These are phyloP conservation scores for Glandiceps talaboti DNA, from an alignment of 53 echinoderm and acorn worm genomes.

Conservation along the genomic window DNA sequence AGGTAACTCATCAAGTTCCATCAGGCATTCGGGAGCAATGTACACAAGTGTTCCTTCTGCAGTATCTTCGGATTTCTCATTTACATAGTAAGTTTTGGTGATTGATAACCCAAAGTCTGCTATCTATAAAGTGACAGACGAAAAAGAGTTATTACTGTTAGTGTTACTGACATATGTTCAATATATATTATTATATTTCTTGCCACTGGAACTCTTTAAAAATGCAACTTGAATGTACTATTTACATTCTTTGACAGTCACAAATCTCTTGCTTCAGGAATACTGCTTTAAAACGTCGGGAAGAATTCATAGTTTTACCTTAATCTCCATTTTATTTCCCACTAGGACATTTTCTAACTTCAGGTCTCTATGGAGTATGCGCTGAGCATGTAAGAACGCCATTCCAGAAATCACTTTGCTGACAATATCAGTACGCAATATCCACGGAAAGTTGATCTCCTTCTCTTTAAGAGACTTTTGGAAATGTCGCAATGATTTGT, in stretches of 20 bases:
- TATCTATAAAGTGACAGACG: too few species aligned
- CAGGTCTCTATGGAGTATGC: neutral
- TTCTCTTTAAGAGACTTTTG: neutral
- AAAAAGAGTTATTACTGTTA: too few species aligned
- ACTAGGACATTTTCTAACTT: neutral
- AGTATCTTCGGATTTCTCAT: too few species aligned
- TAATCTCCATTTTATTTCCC: neutral
- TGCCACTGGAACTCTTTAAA: too few species aligned
- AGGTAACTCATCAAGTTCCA: neutral
- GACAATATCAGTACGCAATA: neutral
- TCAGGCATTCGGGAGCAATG: neutral
- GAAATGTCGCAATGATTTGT: neutral
- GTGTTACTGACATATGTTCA: too few species aligned
- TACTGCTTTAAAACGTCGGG: too few species aligned
- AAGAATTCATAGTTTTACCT: neutral
- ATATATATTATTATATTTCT: too few species aligned
- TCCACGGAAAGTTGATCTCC: neutral
- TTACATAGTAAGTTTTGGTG: too few species aligned
- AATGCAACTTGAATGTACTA: too few species aligned
- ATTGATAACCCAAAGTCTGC: too few species aligned
- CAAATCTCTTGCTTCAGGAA: too few species aligned
- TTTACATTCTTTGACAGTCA: too few species aligned
- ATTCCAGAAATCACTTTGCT: neutral
- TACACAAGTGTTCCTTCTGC: neutral
- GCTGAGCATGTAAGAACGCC: neutral